Evolutionary conservation across 2,888 invertebrate genomes (phyloP), one percentile per base, ranked within the genome.

Genomic region (Ceriagrion tenellum): DNA sequence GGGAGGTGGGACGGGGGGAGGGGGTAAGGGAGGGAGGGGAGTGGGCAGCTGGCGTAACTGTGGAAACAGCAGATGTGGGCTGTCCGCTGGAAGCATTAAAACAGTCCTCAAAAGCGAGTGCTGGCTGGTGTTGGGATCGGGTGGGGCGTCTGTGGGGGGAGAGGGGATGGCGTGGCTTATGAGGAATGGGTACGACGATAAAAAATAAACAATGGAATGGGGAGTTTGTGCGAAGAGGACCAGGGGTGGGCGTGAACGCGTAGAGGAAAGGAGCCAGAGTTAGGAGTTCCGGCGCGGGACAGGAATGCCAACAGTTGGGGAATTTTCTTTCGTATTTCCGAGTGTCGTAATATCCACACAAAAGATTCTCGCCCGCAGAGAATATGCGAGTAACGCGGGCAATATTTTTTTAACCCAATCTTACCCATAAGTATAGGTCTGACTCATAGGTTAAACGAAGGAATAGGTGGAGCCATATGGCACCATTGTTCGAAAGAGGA

Each of bases 31-130:
- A 12, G 81, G 81, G 30, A 6, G 81, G 35, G 93, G 47, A 47
- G n/a, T 12, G 35, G 91, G 47, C 69, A 63, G 47, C 69, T 93
- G 93, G 93, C 56, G 63, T 59, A 69, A n/a, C 69, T 69, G 69
- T 93, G 93, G 93, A 93, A 93, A 93, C 35, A 69, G 93, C 69
- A 93, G 93, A 93, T 93, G 93, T 93, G 93, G 93, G 93, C 93
- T 69, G 63, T 63, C 93, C 93, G 69, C 93, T 93, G 40, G 93
- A 93, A 74, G 93, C 93, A 93, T 93, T 93, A 93, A 93, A 93
- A 93, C 63, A 40, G 93, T 69, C 93, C 93, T 93, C 93, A 55
- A 47, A 47, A n/a, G 20, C 13, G 13, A 18, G 40, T 20, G 88
- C 26, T 16, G 81, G 30, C 30, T 3, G 81, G 81, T 16, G 81